Percentiles rank a stretch among this genome's conserved stretches.
Conservation (phyloP, 2,888 invertebrate genomes). For the Nemapogon koenigi region DNA sequence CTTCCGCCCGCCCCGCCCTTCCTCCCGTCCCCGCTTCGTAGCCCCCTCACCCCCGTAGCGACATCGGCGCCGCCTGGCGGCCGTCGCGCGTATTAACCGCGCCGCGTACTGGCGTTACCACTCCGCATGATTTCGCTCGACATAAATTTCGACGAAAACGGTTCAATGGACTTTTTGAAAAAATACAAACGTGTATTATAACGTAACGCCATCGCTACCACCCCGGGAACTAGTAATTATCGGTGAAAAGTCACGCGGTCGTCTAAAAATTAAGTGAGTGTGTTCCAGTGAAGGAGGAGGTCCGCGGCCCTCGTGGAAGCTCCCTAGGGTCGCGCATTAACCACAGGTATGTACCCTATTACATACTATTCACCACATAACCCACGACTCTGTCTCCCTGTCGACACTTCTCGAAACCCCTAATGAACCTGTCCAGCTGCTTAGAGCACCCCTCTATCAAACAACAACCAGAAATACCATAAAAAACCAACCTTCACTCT, state of each 20-base stretch:
- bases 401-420: too few relatives aligned
- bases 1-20: slow-evolving; percentile 16
- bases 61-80: slow-evolving; percentile 49
- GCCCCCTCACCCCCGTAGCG: slow-evolving; percentile 52
- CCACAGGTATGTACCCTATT: too few relatives aligned
- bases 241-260: slow-evolving; percentile 40
- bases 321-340: too few relatives aligned
- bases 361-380: too few relatives aligned
- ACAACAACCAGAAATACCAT: too few relatives aligned
- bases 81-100: slow-evolving; percentile 43
- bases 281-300: slow-evolving; percentile 50
- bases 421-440: too few relatives aligned
- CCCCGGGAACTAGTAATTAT: slow-evolving; percentile 39
- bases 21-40: slow-evolving; percentile 4
- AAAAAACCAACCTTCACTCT: too few relatives aligned
- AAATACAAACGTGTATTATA: slow-evolving; percentile 51
- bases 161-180: slow-evolving; percentile 63
- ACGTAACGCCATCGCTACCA: slow-evolving; percentile 45
- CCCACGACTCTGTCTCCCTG: too few relatives aligned
- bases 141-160: slow-evolving; percentile 64
- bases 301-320: slow-evolving; percentile 40
- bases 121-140: slow-evolving; percentile 65
- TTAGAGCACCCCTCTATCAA: too few relatives aligned
- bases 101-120: slow-evolving; percentile 60
- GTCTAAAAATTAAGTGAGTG: slow-evolving; percentile 28